Percentiles rank a stretch among this genome's conserved stretches.
These are phyloP conservation scores for Plumapathes pennacea DNA, from an alignment of 92 coral and sea anemone species.

Conservation along the genomic window DNA sequence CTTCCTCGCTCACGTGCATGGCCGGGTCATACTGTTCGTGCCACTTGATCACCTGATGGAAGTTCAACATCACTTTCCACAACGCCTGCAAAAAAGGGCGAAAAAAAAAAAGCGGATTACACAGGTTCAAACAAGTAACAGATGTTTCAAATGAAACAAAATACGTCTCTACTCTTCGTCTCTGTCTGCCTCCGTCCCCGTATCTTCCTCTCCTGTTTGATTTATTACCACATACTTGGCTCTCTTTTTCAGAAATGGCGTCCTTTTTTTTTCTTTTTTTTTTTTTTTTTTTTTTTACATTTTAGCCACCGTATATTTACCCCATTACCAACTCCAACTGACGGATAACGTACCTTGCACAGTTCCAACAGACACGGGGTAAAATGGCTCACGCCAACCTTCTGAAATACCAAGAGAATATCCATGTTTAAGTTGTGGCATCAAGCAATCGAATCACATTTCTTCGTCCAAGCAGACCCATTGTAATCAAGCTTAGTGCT, in stretches of 20 bases:
- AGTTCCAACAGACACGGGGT: constrained; percentile 88
- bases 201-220: not conserved
- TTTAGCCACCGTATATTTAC: too few relatives aligned
- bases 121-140: not conserved
- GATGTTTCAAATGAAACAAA: not conserved
- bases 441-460: too few relatives aligned
- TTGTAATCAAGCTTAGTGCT: too few relatives aligned
- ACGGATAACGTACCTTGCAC: constrained; percentile 69
- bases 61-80: constrained; percentile 94
- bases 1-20: constrained; percentile 66
- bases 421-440: too few relatives aligned
- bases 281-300: too few relatives aligned
- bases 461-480: too few relatives aligned
- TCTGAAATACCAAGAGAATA: constrained; percentile 64
- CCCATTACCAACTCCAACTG: not conserved
- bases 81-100: constrained; percentile 43
- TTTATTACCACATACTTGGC: too few relatives aligned
- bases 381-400: constrained; percentile 73
- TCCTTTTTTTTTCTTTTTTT: too few relatives aligned
- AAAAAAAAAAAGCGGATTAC: not conserved
- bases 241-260: too few relatives aligned
- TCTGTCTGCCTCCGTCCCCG: too few relatives aligned
- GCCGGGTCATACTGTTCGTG: constrained; percentile 94
- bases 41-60: constrained; percentile 90
- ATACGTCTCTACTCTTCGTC: too few relatives aligned